Conservation (phyloP, 2,888 invertebrate species). For the Muscina levida region DNA sequence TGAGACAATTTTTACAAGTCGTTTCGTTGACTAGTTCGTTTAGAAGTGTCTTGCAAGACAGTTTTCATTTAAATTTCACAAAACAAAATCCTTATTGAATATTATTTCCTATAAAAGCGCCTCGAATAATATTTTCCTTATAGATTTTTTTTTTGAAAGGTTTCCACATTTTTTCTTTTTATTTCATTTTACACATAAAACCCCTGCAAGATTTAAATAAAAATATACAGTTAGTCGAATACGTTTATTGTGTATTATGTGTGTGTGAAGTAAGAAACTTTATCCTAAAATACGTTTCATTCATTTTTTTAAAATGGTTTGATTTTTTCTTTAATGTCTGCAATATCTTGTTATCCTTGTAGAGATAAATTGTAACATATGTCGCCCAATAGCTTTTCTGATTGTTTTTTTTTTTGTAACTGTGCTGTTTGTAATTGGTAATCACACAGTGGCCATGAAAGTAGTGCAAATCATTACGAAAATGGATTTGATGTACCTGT, state of each 20-base stretch:
- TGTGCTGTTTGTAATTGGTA: slow-evolving; percentile 15
- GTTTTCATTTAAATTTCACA: too few species aligned
- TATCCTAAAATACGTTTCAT: slow-evolving; percentile 19
- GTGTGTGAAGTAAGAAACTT: too few species aligned
- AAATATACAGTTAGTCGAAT: slow-evolving; percentile 39
- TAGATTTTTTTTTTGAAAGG: too few species aligned
- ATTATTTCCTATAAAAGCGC: too few species aligned
- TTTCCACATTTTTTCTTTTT: slow-evolving; percentile 23
- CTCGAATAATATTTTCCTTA: too few species aligned
- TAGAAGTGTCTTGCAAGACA: too few species aligned
- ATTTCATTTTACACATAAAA: neutral
- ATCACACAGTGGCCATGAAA: too few species aligned
- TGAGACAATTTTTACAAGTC: too few species aligned
- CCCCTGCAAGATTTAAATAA: neutral
- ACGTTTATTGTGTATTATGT: slow-evolving; percentile 34
- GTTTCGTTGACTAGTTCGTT: too few species aligned
- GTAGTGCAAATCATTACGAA: too few species aligned
- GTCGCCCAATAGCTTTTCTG: neutral
- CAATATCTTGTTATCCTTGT: neutral
- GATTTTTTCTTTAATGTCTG: too few species aligned
- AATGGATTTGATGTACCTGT: neutral
- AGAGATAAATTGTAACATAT: slow-evolving; percentile 4
- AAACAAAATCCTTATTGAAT: too few species aligned
- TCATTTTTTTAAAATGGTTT: neutral
- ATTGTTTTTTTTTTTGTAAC: neutral